Evolutionary conservation across 2,888 invertebrate genomes (phyloP).

Genomic region (Ennomos fuscantarius): DNA sequence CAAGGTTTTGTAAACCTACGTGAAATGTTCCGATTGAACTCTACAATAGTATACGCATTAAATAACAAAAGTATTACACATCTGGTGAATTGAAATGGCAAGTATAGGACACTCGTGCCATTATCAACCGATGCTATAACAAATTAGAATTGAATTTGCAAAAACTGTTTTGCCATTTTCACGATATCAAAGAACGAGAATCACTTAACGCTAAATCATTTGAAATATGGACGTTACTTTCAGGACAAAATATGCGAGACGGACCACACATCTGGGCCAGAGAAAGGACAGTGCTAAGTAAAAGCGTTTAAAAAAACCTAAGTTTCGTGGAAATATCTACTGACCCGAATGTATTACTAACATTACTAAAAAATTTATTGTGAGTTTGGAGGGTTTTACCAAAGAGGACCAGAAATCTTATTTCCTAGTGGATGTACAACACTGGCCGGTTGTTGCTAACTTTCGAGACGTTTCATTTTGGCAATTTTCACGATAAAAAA

Average conservation of each 20-base stretch:
- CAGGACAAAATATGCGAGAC: constrained; percentile 81
- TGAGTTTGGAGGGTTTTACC: constrained; percentile 76
- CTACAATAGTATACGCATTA: constrained; percentile 63
- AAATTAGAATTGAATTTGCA: constrained; percentile 55
- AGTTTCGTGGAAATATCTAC: constrained; percentile 41
- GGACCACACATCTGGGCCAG: constrained; percentile 68
- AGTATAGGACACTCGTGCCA: constrained; percentile 53
- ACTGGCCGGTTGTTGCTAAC: constrained; percentile 79
- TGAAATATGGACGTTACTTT: constrained; percentile 82
- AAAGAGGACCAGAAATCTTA: constrained; percentile 79
- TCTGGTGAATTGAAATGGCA: constrained; percentile 56
- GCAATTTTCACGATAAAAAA: constrained; percentile 58
- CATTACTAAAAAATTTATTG: constrained; percentile 75
- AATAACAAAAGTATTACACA: constrained; percentile 69
- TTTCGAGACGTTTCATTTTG: constrained; percentile 65
- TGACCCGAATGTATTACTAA: constrained; percentile 69
- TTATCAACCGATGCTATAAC: constrained; percentile 48
- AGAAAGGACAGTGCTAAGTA: constrained; percentile 36
- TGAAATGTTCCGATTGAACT: constrained; percentile 46
- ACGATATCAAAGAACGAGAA: constrained; percentile 62
- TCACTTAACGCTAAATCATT: constrained; percentile 81
- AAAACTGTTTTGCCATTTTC: constrained; percentile 47
- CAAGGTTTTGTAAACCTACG: constrained; percentile 71
- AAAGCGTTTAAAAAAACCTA: constrained; percentile 34
- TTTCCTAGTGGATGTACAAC: constrained; percentile 79